phyloP scores from a whole-genome alignment of 2,888 invertebrate genomes.

The Amiota communis region DNA sequence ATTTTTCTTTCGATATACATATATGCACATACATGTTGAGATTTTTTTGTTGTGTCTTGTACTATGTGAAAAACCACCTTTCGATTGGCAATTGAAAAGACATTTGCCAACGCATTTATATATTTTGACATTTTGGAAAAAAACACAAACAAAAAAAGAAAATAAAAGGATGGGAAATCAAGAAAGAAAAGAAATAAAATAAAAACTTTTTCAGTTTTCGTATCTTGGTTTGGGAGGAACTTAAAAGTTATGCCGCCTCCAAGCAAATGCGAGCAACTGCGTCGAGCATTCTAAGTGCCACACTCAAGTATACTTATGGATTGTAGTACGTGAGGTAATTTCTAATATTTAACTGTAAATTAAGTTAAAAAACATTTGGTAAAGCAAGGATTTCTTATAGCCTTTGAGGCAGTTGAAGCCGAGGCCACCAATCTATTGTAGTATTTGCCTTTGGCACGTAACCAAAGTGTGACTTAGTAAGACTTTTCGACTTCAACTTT shows the following conservation, averaged over 20 bases:
- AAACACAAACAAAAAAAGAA: background rate
- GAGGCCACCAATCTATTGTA: background rate
- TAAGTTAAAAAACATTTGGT: constrained; percentile 53
- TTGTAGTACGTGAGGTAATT: constrained; percentile 63
- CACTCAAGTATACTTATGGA: constrained; percentile 38
- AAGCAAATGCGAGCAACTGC: background rate
- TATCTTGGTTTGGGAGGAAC: constrained; percentile 53
- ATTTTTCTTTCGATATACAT: too few species aligned
- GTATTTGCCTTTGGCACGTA: constrained; percentile 31
- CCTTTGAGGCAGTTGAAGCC: too few species aligned
- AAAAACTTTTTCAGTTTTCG: constrained; percentile 29
- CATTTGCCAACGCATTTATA: constrained; percentile 61
- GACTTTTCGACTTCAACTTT: constrained; percentile 23
- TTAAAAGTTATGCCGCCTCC: constrained; percentile 60
- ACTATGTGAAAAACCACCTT: constrained; percentile 27
- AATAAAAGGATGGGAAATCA: too few species aligned
- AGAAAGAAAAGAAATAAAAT: too few species aligned
- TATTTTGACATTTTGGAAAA: constrained; percentile 24
- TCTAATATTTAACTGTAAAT: constrained; percentile 66
- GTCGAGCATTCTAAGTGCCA: background rate
- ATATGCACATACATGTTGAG: constrained; percentile 1
- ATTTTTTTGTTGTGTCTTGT: constrained; percentile 43
- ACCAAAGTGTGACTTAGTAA: constrained; percentile 9
- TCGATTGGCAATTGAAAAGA: constrained; percentile 65
- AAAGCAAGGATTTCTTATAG: constrained; percentile 35